These are phyloP conservation scores for Cossypha dichroa DNA, from an alignment of 2,797 vertebrate genomes.

Conservation along the genomic window DNA sequence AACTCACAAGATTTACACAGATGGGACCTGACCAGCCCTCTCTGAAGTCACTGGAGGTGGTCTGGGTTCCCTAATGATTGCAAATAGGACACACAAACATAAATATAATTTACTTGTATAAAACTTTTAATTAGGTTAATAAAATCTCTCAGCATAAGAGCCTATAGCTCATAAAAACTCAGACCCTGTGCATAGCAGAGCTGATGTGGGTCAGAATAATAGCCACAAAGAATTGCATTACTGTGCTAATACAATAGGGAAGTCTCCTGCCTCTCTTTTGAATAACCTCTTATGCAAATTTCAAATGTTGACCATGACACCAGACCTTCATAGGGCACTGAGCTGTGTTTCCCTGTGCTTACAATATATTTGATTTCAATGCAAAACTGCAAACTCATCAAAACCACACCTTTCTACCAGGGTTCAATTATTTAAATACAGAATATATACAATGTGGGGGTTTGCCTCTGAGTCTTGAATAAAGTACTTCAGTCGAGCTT, in stretches of 20 bases:
- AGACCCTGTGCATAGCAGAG: neutral
- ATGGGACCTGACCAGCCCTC: constrained; percentile 33
- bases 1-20: constrained; percentile 56
- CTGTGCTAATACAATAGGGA: constrained; percentile 54
- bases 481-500: neutral
- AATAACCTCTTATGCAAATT: constrained; percentile 62
- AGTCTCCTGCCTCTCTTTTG: constrained; percentile 33
- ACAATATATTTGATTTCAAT: constrained; percentile 60
- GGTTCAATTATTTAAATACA: constrained; percentile 51
- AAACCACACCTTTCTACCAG: constrained; percentile 20
- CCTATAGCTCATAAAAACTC: constrained; percentile 7
- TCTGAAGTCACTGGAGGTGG: constrained; percentile 47
- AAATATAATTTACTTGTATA: constrained; percentile 53
- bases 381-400: constrained; percentile 56
- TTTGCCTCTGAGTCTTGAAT: neutral
- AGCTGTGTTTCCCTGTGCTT: constrained; percentile 44
- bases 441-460: neutral
- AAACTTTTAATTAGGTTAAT: constrained; percentile 63
- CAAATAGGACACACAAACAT: constrained; percentile 38
- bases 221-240: constrained; percentile 56
- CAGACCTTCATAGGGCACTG: constrained; percentile 19
- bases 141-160: constrained; percentile 51
- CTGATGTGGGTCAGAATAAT: constrained; percentile 17
- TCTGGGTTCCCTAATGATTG: constrained; percentile 39
- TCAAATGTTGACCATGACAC: constrained; percentile 60